Evolutionary conservation across 2,888 invertebrate genomes (phyloP).

Genomic region (Hirtodrosophila alboralis): DNA sequence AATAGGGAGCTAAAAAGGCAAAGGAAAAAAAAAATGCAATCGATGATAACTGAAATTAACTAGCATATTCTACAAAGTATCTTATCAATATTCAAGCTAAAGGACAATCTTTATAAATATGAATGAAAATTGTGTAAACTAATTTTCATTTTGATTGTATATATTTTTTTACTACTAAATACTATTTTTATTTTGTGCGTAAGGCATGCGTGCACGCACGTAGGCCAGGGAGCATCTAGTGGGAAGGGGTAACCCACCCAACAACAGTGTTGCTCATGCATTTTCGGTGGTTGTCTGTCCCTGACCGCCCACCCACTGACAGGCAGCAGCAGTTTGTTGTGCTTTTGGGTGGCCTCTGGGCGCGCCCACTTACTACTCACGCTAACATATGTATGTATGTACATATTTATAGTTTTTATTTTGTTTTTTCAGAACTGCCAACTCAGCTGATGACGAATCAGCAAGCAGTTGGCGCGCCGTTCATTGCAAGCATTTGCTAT

Average conservation of each 20-base stretch:
- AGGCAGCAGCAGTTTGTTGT: slow-evolving; percentile 19
- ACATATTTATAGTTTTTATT: slow-evolving; percentile 1
- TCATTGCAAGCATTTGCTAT: slow-evolving; percentile 67
- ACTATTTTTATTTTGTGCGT: slow-evolving; percentile 22
- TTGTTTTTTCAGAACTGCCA: slow-evolving; percentile 46
- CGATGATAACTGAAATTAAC: slow-evolving; percentile 20
- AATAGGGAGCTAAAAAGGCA: slow-evolving; percentile 42
- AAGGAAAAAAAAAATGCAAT: slow-evolving; percentile 35
- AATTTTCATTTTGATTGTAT: slow-evolving; percentile 37
- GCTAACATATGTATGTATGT: neutral
- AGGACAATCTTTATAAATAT: too few species aligned
- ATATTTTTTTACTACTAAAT: slow-evolving; percentile 31
- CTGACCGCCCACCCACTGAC: slow-evolving; percentile 2
- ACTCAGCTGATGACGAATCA: slow-evolving; percentile 76
- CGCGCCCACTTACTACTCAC: slow-evolving; percentile 33
- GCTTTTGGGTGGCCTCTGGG: slow-evolving; percentile 33
- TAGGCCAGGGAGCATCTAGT: slow-evolving; percentile 39
- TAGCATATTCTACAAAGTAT: slow-evolving; percentile 2
- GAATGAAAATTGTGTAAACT: too few species aligned
- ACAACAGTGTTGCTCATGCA: slow-evolving; percentile 19
- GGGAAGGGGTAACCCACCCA: neutral
- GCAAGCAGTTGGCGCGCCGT: slow-evolving; percentile 29
- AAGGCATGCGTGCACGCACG: slow-evolving; percentile 59
- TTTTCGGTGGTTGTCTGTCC: slow-evolving; percentile 27
- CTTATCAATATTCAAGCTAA: neutral